These are phyloP conservation scores for Autographa pulchrina DNA, from an alignment of 2,888 invertebrate genomes.

Conservation along the genomic window DNA sequence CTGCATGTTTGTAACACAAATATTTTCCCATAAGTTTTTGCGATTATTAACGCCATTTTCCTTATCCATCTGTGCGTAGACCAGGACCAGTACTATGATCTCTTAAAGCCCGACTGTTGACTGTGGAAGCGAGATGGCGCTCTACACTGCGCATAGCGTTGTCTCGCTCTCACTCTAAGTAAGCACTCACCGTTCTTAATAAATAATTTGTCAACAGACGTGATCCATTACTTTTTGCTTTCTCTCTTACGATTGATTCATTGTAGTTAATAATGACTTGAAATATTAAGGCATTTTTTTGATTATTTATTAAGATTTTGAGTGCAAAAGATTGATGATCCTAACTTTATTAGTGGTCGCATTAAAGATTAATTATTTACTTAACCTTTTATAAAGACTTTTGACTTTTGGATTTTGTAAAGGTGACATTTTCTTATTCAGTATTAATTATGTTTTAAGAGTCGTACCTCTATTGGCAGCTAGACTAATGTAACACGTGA, in stretches of 20 bases:
- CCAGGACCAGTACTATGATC: too few species aligned
- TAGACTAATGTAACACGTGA: too few species aligned
- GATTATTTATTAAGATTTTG: background rate
- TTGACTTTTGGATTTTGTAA: background rate
- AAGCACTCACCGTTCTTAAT: slow-evolving; percentile 27
- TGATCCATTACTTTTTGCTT: slow-evolving; percentile 47
- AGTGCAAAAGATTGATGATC: slow-evolving; percentile 1
- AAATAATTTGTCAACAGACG: slow-evolving; percentile 50
- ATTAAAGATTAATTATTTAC: background rate
- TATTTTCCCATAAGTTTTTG: slow-evolving; percentile 33
- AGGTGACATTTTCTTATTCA: background rate
- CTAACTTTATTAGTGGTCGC: background rate
- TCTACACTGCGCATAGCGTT: too few species aligned
- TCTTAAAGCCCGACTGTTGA: too few species aligned
- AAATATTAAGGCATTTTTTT: background rate
- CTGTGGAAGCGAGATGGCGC: too few species aligned
- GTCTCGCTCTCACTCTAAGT: too few species aligned
- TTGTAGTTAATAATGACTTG: slow-evolving; percentile 13
- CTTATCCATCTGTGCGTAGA: slow-evolving; percentile 33
- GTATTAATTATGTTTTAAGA: background rate
- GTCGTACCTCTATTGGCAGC: too few species aligned
- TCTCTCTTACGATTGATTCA: slow-evolving; percentile 43
- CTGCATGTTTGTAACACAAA: slow-evolving; percentile 10
- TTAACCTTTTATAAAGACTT: background rate
- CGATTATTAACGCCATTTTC: slow-evolving; percentile 35